Conservation (phyloP, 35 echinoderm and acorn worm species). For the Eucidaris tribuloides region DNA sequence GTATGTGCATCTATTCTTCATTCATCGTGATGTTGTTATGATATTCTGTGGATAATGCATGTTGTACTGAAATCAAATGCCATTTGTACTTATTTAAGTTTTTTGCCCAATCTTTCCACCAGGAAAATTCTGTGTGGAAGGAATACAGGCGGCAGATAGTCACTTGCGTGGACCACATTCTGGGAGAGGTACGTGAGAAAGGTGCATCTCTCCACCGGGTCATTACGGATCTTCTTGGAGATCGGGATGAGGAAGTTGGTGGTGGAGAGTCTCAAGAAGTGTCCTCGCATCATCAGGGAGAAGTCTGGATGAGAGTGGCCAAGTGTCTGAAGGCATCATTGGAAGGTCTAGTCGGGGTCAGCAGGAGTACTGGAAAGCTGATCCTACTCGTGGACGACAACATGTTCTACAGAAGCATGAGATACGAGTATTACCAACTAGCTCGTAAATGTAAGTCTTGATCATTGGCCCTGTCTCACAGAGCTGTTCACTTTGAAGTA, state of each 20-base stretch:
- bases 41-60: no score
- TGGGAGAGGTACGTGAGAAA: not conserved
- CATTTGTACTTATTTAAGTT: no score
- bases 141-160: constrained; percentile 46
- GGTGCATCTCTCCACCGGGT: not conserved
- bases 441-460: constrained; percentile 91
- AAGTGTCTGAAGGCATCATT: not conserved
- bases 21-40: no score
- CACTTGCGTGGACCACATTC: constrained; percentile 25
- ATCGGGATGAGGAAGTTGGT: no score
- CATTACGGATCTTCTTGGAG: not conserved
- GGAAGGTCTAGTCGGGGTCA: not conserved
- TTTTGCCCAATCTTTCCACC: no score
- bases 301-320: not conserved
- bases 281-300: not conserved
- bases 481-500: no score
- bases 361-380: not conserved
- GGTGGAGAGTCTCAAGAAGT: no score
- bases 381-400: constrained; percentile 84
- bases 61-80: no score
- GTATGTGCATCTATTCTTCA: no score
- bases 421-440: constrained; percentile 85
- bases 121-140: constrained; percentile 48
- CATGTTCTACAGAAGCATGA: constrained; percentile 93
- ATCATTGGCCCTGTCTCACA: no score